Percentiles rank a stretch among this genome's conserved stretches.
phyloP scores from a whole-genome alignment of 1,140 invertebrate genomes.

The Pseudomyrmex flavicornis region DNA sequence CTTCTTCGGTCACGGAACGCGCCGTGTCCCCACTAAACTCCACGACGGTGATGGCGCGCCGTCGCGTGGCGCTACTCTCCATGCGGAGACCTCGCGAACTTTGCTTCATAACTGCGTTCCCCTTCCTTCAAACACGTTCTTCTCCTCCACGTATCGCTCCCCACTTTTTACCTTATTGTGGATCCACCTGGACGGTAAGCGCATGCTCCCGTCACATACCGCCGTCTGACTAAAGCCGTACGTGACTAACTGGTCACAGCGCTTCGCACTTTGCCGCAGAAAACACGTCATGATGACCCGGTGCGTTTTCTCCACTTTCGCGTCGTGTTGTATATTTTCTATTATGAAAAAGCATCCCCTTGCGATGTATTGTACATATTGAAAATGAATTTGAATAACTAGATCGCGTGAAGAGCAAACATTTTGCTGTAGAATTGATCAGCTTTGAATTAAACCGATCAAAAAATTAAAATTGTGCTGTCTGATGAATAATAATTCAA shows the following conservation, averaged over 20 bases:
- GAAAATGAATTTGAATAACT: neutral
- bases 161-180: slow-evolving; percentile 17
- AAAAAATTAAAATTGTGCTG: neutral
- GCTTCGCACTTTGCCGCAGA: slow-evolving; percentile 46
- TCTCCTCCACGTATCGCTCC: slow-evolving; percentile 20
- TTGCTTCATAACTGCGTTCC: slow-evolving; percentile 47
- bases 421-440: neutral
- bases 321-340: neutral
- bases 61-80: slow-evolving; percentile 77
- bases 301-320: neutral
- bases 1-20: slow-evolving; percentile 49
- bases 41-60: slow-evolving; percentile 60
- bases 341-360: neutral
- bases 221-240: slow-evolving; percentile 61
- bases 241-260: slow-evolving; percentile 34
- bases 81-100: slow-evolving; percentile 79
- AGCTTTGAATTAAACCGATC: neutral
- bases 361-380: no score
- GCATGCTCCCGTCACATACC: slow-evolving; percentile 63
- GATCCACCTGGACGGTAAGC: slow-evolving; percentile 61
- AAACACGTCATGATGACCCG: slow-evolving; percentile 9
- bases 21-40: slow-evolving; percentile 2
- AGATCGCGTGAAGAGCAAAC: neutral
- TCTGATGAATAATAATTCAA: neutral
- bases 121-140: slow-evolving; percentile 38